phyloP scores from a whole-genome alignment of 2,888 invertebrate species.

The Brachyptera risi region DNA sequence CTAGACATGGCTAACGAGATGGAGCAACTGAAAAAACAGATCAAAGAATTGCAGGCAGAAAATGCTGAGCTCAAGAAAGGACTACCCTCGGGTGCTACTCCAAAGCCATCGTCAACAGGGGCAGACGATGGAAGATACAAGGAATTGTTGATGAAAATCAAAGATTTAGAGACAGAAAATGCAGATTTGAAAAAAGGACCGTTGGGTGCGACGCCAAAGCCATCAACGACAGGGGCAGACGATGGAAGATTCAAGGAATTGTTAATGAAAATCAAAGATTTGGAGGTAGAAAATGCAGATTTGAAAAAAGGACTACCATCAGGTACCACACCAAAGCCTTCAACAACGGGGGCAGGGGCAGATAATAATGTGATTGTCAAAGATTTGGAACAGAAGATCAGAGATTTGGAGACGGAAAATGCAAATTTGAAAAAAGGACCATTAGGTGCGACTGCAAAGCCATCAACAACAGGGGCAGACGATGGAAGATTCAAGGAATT shows the following conservation, averaged over 20 bases:
- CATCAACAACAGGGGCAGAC: not conserved
- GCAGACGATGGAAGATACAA: too few species aligned
- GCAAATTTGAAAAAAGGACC: not conserved
- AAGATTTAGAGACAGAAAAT: not conserved
- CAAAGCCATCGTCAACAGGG: too few species aligned
- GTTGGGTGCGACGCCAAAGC: not conserved
- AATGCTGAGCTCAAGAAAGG: not conserved
- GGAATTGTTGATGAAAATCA: not conserved
- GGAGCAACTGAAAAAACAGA: not conserved
- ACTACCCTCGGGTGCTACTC: too few species aligned
- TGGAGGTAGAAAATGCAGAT: not conserved
- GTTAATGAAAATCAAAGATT: not conserved
- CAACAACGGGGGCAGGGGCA: not conserved
- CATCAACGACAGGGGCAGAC: too few species aligned
- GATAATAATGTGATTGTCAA: not conserved
- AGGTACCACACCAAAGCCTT: too few species aligned
- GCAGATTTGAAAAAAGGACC: not conserved
- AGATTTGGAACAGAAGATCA: not conserved
- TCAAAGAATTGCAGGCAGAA: not conserved
- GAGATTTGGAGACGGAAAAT: not conserved
- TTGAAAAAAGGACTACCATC: too few species aligned
- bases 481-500: not conserved
- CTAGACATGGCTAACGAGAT: not conserved
- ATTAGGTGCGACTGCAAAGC: not conserved
- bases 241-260: not conserved